phyloP scores from a whole-genome alignment of 2,888 invertebrate genomes.

The Operophtera brumata region DNA sequence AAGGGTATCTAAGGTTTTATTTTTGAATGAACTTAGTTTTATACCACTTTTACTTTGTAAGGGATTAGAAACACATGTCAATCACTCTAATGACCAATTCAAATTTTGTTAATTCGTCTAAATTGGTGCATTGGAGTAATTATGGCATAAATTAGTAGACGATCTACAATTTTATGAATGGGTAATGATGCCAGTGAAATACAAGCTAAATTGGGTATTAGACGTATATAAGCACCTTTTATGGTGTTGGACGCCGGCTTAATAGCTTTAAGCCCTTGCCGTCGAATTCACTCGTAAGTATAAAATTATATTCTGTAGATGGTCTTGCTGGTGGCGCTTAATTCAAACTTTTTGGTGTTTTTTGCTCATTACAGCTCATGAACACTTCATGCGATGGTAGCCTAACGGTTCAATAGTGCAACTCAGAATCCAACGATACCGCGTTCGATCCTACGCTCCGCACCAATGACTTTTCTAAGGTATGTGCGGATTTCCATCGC shows the following conservation, averaged over 20 bases:
- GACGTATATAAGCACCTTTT: conserved; percentile 23
- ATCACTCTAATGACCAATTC: conserved; percentile 75
- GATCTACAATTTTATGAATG: conserved; percentile 34
- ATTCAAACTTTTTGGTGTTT: too few species aligned
- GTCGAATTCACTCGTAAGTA: neutral
- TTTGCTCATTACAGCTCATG: too few species aligned
- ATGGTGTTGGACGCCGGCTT: conserved; percentile 15
- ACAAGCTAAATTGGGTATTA: conserved; percentile 29
- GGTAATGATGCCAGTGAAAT: conserved; percentile 31
- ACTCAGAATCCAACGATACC: too few species aligned
- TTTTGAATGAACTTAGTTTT: neutral
- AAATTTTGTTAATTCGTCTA: conserved; percentile 71
- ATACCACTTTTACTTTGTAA: conserved; percentile 30
- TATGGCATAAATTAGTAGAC: conserved; percentile 44
- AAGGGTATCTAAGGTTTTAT: conserved; percentile 6
- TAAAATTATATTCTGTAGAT: neutral
- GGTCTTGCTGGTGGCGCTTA: too few species aligned
- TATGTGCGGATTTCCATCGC: too few species aligned
- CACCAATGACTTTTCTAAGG: too few species aligned
- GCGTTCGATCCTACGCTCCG: too few species aligned
- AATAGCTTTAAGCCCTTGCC: neutral
- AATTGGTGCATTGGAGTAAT: conserved; percentile 54
- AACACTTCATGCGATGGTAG: too few species aligned
- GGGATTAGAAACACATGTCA: conserved; percentile 67
- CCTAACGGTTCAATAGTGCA: too few species aligned